phyloP scores from a whole-genome alignment of 2,797 vertebrate genomes.

The Vespertilio murinus region DNA sequence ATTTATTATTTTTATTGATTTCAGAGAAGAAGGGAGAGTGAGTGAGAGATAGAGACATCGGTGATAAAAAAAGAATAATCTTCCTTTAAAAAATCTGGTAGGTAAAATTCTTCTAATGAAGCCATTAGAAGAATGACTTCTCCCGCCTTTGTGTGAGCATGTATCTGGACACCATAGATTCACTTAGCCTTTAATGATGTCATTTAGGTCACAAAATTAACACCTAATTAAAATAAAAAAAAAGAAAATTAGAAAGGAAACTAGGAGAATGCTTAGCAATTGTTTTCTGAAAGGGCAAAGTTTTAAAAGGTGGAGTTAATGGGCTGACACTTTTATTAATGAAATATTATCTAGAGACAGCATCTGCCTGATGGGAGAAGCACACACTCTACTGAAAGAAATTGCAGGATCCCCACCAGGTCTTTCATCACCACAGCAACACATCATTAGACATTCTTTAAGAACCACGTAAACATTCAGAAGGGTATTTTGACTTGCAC shows the following conservation, averaged over 20 bases:
- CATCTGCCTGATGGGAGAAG: background rate
- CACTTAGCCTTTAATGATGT: background rate
- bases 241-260: constrained; percentile 55
- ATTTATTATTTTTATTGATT: background rate
- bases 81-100: background rate
- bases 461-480: background rate
- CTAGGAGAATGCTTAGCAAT: constrained; percentile 9
- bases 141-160: background rate
- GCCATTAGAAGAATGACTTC: background rate
- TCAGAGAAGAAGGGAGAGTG: too few relatives aligned
- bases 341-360: background rate
- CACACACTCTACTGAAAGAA: background rate
- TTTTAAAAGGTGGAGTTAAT: constrained; percentile 40
- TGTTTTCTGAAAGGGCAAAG: constrained; percentile 20
- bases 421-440: background rate
- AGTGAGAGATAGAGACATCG: background rate
- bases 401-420: background rate
- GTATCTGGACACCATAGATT: background rate
- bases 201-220: constrained; percentile 31
- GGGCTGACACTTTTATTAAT: constrained; percentile 37
- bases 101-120: background rate
- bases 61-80: too few relatives aligned
- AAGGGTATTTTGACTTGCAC: background rate
- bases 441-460: too few relatives aligned
- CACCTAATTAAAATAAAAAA: background rate